A percentile compares a stretch with the other conserved stretches of the same genome.
Conservation (phyloP, 2,113 vertebrate species). For the Chaetodon auriga region DNA sequence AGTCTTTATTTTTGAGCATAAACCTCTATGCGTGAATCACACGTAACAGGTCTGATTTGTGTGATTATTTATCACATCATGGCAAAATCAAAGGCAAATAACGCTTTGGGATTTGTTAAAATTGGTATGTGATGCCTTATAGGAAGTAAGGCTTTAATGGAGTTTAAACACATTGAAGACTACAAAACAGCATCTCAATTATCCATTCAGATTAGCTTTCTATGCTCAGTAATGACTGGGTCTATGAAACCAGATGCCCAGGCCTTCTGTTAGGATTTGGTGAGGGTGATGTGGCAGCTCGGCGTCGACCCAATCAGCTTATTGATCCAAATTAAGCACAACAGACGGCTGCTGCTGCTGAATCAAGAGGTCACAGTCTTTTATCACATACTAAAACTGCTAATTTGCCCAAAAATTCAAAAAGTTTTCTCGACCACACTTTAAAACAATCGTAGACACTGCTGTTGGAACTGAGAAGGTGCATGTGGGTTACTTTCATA, state of each 20-base stretch:
- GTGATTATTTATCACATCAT: slow-evolving; percentile 24
- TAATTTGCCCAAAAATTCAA: background rate
- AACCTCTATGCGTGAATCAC: slow-evolving; percentile 38
- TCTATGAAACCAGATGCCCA: background rate
- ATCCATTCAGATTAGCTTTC: background rate
- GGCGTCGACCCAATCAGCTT: slow-evolving; percentile 13
- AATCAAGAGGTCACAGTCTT: slow-evolving; percentile 25
- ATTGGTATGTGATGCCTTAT: background rate
- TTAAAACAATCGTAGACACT: slow-evolving; percentile 8
- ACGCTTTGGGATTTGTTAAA: slow-evolving; percentile 5
- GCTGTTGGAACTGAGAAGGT: slow-evolving; percentile 20
- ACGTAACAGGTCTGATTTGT: slow-evolving; percentile 7
- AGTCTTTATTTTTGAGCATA: slow-evolving; percentile 59
- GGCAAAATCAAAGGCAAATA: background rate
- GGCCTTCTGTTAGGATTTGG: background rate
- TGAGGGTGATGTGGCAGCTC: slow-evolving; percentile 1
- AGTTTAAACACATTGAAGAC: background rate
- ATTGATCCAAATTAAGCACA: slow-evolving; percentile 43
- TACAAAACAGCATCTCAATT: background rate
- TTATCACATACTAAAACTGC: no score
- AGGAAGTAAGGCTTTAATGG: background rate
- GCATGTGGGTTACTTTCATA: slow-evolving; percentile 78
- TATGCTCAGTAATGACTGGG: background rate
- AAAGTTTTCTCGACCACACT: background rate
- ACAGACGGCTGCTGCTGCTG: background rate